Evolutionary conservation across 1,140 invertebrate species (phyloP), one percentile per base, ranked within the genome.

Genomic region (Lepidurus arcticus): DNA sequence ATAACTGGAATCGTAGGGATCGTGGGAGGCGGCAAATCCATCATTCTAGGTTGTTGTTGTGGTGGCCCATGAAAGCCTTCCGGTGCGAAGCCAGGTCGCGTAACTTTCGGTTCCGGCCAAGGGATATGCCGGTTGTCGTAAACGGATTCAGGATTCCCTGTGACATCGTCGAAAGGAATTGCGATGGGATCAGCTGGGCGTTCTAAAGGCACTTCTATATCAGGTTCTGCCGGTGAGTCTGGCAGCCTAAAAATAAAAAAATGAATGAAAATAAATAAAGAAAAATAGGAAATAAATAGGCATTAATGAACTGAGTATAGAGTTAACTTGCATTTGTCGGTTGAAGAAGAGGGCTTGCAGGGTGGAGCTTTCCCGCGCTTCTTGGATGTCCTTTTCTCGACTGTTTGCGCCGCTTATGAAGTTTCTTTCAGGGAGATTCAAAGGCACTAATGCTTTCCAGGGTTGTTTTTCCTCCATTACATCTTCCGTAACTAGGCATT

Each of bases 151-250:
- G 90, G 89, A 83, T 91, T 92, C 1, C 92, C 92, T 0, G 91
- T 91, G 0, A 94, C 88, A 87, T 97, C 95, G 80, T 96, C 93
- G 75, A 96, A 85, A 7, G 95, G 95, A 85, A 98, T 97, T 8
- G 89, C 86, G 80, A 91, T 90, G 2, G 93, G 91, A 82, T 95
- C 93, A 1, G 88, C 88, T 75, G 90, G 89, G 10, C 88, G 83
- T 73, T 80, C 79, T 34, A 77, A 34, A 80, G 91, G 90, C 81
- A 92, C 90, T 85, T 97, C 94, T 77, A 90, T 84, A 81, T 97
- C 94, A 1, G 95, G 93, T 86, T 97, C 95, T 44, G 89, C 88
- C 0, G 94, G 88, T 74, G 91, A 91, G 83, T 97, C 94, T 11
- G 95, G 95, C 77, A 97, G 91, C 84, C 88, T 88, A 75, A 9